Evolutionary conservation across 2,888 invertebrate genomes (phyloP), one percentile per base, ranked within the genome.

Genomic region (Mesorhabditis spiculigera): DNA sequence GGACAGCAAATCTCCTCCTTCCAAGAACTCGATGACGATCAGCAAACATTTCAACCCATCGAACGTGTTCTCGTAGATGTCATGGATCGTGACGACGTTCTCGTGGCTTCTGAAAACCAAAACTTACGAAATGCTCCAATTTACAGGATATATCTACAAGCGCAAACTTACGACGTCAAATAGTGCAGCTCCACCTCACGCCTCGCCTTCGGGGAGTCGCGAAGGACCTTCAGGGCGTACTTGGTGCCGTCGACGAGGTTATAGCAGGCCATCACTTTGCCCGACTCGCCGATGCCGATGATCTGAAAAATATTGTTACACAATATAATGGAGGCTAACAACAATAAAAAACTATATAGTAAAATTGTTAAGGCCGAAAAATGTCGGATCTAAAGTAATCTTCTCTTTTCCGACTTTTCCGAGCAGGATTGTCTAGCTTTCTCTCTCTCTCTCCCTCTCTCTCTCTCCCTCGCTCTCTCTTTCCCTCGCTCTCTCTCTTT

Each of bases 131-230:
- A 28, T 28, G 28, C 28, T 1, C 28, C 1, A 28, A 28, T 28
- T 28, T 28, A 28, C 28, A 28, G 28, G 28, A 28, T 28, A 28
- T 28, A 28, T 28, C 28, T 28, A 28, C 28, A 28, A 28, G 28
- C 28, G 28, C 28, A 28, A 28, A 28, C 28, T 68, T 62, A 81
- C 81, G 71, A 75, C 0, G 93, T 94, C 81, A 93, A 90, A 93
- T 94, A 95, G 87, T 98, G 97, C 64, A 98, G 89, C 83, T 95
- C 95, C 10, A 97, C 94, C 87, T 98, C 97, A 70, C 96, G 89
- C 66, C 94, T 89, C 0, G 96, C 94, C 87, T 96, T 97, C 13
- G 91, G 90, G 82, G 92, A 93, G 88, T 97, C 96, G 83, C 93
- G 91, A 13, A 97, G 89, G 43, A 93, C 93, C 90, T 98, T 98